Evolutionary conservation across 2,888 invertebrate genomes (phyloP), one percentile per base, ranked within the genome.

Genomic region (Sceliomorpha sp.): DNA sequence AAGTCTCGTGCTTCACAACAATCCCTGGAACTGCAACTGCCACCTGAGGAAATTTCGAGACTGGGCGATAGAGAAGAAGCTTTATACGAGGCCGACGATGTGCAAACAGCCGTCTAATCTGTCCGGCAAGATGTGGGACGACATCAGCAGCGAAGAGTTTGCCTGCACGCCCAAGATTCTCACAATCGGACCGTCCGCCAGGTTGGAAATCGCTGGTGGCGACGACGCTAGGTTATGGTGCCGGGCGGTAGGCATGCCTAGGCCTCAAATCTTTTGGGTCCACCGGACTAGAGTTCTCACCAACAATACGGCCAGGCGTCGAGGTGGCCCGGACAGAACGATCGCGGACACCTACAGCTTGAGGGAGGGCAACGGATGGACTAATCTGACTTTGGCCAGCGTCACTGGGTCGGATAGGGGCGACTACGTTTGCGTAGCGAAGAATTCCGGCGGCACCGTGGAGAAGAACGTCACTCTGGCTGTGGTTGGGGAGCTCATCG

Each of bases 1-100:
- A 15, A 94, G 94, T 78, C 89, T 97, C 34, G 93, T 93, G 51
- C 90, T 97, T 0, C 92, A 93, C 70, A 92, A 93, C 67, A 97
- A 97, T 84, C 94, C 94, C 0, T 97, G 97, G 97, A 91, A 93
- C 64, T 97, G 97, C 83, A 95, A 97, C 82, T 97, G 97, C 81
- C 92, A 93, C 70, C 89, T 97, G 50, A 93, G 94, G 80, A 91
- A 91, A 10, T 94, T 97, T 73, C 92, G 95, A 37, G 93, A 95
- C 80, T 95, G 94, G 91, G 92, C 93, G 8, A 91, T 94, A 6
- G 90, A 91, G 60, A 91, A 91, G 67, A 94, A 94, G 48, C 89
- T 96, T 10, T 94, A 95, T 78, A 93, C 94, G 0, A 90, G 92
- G 12, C 93, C 94, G 0, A 95, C 95, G 26, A 91, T 92, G 24